Conservation (phyloP, 1,140 invertebrate species). For the Trichonephila clavata region DNA sequence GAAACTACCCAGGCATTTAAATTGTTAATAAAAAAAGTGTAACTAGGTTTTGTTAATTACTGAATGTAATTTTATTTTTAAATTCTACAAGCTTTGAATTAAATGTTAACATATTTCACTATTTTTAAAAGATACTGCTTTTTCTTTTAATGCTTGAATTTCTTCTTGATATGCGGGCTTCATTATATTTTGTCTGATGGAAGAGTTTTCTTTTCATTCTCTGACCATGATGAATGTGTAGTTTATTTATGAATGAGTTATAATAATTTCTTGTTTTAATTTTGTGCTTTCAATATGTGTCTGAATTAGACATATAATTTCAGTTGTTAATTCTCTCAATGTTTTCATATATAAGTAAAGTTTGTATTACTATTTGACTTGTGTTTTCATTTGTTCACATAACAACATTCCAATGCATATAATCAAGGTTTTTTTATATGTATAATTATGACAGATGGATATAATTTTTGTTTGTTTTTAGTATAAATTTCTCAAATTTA, state of each 20-base stretch:
- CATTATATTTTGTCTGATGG: background rate
- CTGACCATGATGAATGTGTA: background rate
- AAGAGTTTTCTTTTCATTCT: background rate
- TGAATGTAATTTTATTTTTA: background rate
- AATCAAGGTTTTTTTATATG: background rate
- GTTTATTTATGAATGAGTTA: background rate
- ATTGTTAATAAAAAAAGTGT: background rate
- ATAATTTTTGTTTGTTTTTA: background rate
- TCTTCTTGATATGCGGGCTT: background rate
- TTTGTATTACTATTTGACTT: background rate
- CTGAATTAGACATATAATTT: background rate
- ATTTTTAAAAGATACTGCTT: background rate
- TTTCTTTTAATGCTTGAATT: background rate
- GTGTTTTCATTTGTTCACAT: conserved; percentile 22
- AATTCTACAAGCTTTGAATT: background rate
- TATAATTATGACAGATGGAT: background rate
- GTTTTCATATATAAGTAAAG: background rate
- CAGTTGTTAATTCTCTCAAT: background rate
- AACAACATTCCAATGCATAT: conserved; percentile 26
- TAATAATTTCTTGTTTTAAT: conserved; percentile 2
- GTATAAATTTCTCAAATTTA: background rate
- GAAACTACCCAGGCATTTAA: background rate
- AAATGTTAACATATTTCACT: background rate
- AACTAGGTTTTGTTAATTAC: background rate
- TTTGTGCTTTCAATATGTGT: background rate